Conservation (phyloP, 2,797 vertebrate species). For the Paratrypauchen microcephalus region DNA sequence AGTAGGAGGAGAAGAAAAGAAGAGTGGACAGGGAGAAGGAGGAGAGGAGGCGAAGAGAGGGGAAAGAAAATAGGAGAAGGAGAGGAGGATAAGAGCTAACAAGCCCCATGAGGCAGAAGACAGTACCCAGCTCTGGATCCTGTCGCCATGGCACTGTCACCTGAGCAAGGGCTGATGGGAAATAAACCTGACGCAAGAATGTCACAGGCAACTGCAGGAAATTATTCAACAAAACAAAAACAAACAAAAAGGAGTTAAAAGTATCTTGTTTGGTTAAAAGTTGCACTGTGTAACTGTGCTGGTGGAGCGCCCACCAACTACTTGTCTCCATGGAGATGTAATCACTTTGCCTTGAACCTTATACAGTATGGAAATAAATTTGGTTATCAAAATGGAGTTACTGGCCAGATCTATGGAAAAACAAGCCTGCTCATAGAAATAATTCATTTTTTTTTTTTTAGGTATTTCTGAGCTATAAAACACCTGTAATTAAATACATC, state of each 20-base stretch:
- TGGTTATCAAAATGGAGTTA: too few species aligned
- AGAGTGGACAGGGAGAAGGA: not conserved
- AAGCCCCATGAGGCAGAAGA: conserved; percentile 48
- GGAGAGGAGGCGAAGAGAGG: not conserved
- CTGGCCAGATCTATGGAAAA: too few species aligned
- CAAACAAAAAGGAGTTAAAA: too few species aligned
- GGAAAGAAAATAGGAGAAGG: conserved; percentile 15
- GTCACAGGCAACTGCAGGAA: conserved; percentile 4
- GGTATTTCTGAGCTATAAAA: too few species aligned
- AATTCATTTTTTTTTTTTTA: too few species aligned
- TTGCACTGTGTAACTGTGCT: not conserved
- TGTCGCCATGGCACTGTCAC: conserved; percentile 56
- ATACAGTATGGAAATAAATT: too few species aligned
- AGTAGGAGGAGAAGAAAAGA: conserved; percentile 12
- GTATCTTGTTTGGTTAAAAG: not conserved
- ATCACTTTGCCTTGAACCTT: too few species aligned
- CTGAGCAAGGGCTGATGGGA: conserved; percentile 34
- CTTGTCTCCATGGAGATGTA: too few species aligned
- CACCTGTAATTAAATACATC: too few species aligned
- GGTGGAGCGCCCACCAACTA: too few species aligned
- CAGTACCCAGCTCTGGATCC: conserved; percentile 50
- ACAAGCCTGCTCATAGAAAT: too few species aligned
- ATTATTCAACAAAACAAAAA: not conserved
- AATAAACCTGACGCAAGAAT: conserved; percentile 19
- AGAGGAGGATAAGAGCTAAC: conserved; percentile 40